Percentiles rank a stretch among this genome's conserved stretches.
Conservation (phyloP, 2,113 vertebrate species). For the Arenaria interpres region DNA sequence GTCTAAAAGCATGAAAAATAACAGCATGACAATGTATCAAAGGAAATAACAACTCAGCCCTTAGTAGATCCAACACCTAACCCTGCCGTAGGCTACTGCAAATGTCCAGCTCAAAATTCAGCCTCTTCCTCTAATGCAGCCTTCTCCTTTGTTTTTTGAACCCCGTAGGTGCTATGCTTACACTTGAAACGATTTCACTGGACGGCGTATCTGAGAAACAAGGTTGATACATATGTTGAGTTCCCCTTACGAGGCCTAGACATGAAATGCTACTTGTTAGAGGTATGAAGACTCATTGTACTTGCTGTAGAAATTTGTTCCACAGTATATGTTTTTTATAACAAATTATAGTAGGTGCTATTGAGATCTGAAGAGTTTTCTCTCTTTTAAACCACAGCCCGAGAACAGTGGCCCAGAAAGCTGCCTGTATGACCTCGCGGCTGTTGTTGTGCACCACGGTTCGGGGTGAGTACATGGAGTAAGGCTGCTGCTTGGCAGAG, state of each 20-base stretch:
- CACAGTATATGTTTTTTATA: rapidly evolving
- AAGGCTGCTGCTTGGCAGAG: background rate
- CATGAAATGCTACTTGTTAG: conserved; percentile 93
- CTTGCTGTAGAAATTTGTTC: background rate
- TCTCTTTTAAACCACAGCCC: conserved; percentile 73
- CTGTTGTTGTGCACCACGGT: conserved; percentile 96
- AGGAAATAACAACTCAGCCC: background rate
- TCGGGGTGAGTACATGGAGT: conserved; percentile 86
- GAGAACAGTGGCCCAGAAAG: conserved; percentile 87
- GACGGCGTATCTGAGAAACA: conserved; percentile 97
- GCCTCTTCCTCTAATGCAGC: background rate
- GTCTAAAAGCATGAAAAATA: background rate
- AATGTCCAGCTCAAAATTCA: background rate
- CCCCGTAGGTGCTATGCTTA: conserved; percentile 91
- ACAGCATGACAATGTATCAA: background rate
- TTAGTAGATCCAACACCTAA: background rate
- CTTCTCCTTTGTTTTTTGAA: background rate
- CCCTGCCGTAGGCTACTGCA: background rate
- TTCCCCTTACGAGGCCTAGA: conserved; percentile 92
- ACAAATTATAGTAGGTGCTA: background rate
- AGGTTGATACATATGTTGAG: conserved; percentile 95
- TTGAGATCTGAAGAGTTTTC: background rate
- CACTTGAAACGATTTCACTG: conserved; percentile 98
- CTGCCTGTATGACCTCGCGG: conserved; percentile 92
- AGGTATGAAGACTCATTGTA: conserved; percentile 74